A percentile compares a stretch with the other conserved stretches of the same genome.
Evolutionary conservation across 2,113 vertebrate species (phyloP).

Genomic region (Pelvicachromis taeniatus): DNA sequence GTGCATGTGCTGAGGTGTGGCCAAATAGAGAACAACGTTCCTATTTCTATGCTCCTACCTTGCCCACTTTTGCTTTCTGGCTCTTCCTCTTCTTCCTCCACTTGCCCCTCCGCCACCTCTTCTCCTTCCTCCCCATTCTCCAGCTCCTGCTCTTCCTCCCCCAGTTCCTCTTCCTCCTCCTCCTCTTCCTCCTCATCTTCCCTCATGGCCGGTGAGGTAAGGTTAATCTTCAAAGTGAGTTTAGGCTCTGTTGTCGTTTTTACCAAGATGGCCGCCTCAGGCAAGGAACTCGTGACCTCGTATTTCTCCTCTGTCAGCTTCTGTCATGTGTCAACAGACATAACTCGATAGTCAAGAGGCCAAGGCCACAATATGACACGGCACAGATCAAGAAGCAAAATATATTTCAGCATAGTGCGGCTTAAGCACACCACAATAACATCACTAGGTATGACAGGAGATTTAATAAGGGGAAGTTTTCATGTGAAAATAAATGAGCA

Average conservation of each 20-base stretch:
- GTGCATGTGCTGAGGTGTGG: not conserved
- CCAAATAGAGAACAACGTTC: not conserved
- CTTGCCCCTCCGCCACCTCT: slow-evolving; percentile 3
- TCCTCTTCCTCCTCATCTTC: slow-evolving; percentile 55
- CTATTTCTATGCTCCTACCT: slow-evolving; percentile 47
- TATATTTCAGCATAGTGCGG: not conserved
- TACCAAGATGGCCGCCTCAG: slow-evolving; percentile 91
- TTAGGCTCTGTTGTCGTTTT: slow-evolving; percentile 86
- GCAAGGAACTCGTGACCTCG: slow-evolving; percentile 83
- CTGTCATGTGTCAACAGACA: slow-evolving; percentile 73
- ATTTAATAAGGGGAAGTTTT: not conserved
- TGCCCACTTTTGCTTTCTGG: slow-evolving; percentile 27
- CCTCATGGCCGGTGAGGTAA: slow-evolving; percentile 91
- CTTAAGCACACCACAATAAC: not conserved
- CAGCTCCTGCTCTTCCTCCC: not conserved
- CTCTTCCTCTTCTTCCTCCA: slow-evolving; percentile 24
- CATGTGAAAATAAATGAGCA: not conserved
- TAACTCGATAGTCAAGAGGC: slow-evolving; percentile 22
- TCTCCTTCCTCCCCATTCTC: slow-evolving; percentile 1
- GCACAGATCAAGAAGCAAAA: not conserved
- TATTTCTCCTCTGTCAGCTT: slow-evolving; percentile 96
- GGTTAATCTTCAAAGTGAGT: slow-evolving; percentile 91
- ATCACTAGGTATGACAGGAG: not conserved
- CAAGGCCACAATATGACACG: not conserved
- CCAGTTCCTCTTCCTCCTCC: slow-evolving; percentile 31